phyloP scores from a whole-genome alignment of 2,797 vertebrate genomes.

The Schizopygopsis malacanthus region DNA sequence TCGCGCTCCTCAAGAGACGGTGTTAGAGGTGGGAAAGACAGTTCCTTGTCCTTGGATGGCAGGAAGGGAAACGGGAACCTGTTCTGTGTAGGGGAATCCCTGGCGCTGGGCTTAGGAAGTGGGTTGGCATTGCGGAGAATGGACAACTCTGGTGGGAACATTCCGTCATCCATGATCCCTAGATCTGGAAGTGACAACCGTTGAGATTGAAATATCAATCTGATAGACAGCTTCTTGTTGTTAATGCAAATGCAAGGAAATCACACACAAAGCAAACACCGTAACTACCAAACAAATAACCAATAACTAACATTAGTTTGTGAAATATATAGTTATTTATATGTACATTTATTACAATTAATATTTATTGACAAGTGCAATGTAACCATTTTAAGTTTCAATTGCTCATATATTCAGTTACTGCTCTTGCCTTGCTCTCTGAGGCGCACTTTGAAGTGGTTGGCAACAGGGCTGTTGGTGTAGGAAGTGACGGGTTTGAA shows the following conservation, averaged over 20 bases:
- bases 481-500: conserved; percentile 88
- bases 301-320: neutral
- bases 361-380: neutral
- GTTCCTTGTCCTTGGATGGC: conserved; percentile 57
- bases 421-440: conserved; percentile 81
- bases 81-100: conserved; percentile 67
- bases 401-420: neutral
- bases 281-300: neutral
- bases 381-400: neutral
- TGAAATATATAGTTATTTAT: neutral
- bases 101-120: conserved; percentile 67
- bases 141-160: conserved; percentile 83
- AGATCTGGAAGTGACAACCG: conserved; percentile 67
- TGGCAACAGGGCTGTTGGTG: conserved; percentile 88
- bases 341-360: neutral
- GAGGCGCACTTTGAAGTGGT: conserved; percentile 88
- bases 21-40: conserved; percentile 54
- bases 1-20: conserved; percentile 36
- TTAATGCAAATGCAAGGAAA: neutral
- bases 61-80: conserved; percentile 75
- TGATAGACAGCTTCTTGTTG: too few species aligned
- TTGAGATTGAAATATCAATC: neutral
- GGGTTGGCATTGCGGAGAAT: conserved; percentile 75
- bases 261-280: neutral
- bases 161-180: conserved; percentile 66